Evolutionary conservation across 2,888 invertebrate species (phyloP), one percentile per base, ranked within the genome.

Genomic region (Drosophila mayaguana): DNA sequence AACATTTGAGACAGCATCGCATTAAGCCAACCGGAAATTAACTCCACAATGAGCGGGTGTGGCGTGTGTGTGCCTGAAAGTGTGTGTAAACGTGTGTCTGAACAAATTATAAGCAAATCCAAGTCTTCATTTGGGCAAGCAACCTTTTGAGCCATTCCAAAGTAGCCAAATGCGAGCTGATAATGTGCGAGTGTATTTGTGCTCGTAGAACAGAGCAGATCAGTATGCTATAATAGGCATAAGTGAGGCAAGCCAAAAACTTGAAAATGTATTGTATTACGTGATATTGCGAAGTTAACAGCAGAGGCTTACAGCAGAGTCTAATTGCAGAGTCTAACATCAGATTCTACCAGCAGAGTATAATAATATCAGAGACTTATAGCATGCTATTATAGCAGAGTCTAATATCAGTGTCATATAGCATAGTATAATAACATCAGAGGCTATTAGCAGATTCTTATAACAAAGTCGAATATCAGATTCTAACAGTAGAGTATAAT

Each of bases 21-120:
- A 63, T 81, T 77, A 72, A 71, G 67, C 64, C 73, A 83, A 63
- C 74, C 86, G 84, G 84, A 88, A 86, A 84, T 84, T 81, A 84
- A 78, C 79, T 86, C 68, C 59, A 81, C 81, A 88, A 88, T 77
- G 72, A 61, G 72, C 69, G 71, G 71, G 32, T 45, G 42, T 53
- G 60, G 46, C 67, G 46, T 63, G 73, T 66, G 63, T 57, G 45
- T 38, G 61, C 5, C 20, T 7, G 14, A 22, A 43, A 43, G 25
- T 64, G 55, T 28, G 54, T 54, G 36, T 53, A 11, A 12, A 18
- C 8, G n/a, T 38, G 32, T 50, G 14, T 63, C 7, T 32, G 9
- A 48, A 12, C 22, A 34, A 48, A 45, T 68, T 28, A 51, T 38
- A 54, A 48, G 36, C 60, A 40, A 59, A 28, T 43, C 40, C 14